A percentile compares a stretch with the other conserved stretches of the same genome.
Conservation (phyloP, 2,113 vertebrate species). For the Percopsis transmontana region DNA sequence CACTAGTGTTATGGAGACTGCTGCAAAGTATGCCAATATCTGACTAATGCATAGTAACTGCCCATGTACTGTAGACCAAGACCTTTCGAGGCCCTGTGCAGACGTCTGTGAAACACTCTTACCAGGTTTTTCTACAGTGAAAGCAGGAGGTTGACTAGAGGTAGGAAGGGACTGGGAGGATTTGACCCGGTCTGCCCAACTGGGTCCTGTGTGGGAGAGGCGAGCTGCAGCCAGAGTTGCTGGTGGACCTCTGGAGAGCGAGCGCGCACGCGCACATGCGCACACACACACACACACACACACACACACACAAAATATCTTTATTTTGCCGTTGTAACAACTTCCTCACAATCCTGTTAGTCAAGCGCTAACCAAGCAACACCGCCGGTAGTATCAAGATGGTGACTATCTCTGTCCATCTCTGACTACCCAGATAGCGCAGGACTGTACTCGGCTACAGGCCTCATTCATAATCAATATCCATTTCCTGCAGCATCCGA, state of each 20-base stretch:
- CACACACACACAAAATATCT: conserved; percentile 15
- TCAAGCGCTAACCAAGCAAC: background rate
- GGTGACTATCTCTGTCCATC: conserved; percentile 30
- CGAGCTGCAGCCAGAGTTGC: conserved; percentile 81
- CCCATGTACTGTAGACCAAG: too few species aligned
- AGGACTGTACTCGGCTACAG: conserved; percentile 54
- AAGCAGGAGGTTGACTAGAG: conserved; percentile 49
- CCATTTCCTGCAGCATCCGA: conserved; percentile 75
- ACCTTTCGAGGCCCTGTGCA: too few species aligned
- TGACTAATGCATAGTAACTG: too few species aligned
- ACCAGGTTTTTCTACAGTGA: conserved; percentile 78
- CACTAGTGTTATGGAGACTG: too few species aligned
- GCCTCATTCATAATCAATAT: conserved; percentile 70
- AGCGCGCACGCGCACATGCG: conserved; percentile 10
- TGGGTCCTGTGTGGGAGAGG: conserved; percentile 86
- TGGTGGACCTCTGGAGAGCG: conserved; percentile 79
- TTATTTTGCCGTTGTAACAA: background rate
- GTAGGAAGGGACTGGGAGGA: conserved; percentile 80
- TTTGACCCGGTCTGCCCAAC: conserved; percentile 97
- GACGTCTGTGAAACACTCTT: conserved; percentile 14
- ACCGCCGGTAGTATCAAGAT: conserved; percentile 19
- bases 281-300: conserved; percentile 28
- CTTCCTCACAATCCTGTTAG: background rate
- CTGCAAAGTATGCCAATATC: too few species aligned
- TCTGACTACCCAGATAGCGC: conserved; percentile 41